A percentile compares a stretch with the other conserved stretches of the same genome.
These are phyloP conservation scores for Bicyclus anynana DNA, from an alignment of 1,140 invertebrate species.

Conservation along the genomic window DNA sequence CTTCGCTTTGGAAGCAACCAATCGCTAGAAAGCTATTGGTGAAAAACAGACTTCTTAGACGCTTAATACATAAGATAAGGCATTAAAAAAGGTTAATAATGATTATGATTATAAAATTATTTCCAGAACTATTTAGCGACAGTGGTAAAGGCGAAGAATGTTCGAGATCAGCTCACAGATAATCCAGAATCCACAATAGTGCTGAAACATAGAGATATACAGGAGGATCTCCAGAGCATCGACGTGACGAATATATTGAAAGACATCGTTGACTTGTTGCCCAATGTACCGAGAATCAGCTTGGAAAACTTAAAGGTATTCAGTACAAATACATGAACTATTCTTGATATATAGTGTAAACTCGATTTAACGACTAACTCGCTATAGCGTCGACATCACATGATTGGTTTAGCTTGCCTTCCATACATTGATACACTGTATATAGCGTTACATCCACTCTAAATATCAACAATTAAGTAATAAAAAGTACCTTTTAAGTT, in stretches of 20 bases:
- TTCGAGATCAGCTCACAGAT: slow-evolving; percentile 34
- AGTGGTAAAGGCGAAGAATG: slow-evolving; percentile 42
- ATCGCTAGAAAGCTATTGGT: no score
- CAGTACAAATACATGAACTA: background rate
- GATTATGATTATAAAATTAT: slow-evolving; percentile 1
- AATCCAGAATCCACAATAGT: slow-evolving; percentile 44
- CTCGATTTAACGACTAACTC: no score
- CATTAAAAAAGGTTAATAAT: no score
- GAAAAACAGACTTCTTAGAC: no score
- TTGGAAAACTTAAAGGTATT: slow-evolving; percentile 53
- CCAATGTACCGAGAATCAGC: slow-evolving; percentile 42
- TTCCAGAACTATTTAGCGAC: slow-evolving; percentile 49
- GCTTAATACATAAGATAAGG: no score
- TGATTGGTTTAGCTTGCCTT: no score
- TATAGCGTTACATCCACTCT: no score
- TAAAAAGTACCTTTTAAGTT: no score
- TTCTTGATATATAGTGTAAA: background rate
- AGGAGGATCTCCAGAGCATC: slow-evolving; percentile 40
- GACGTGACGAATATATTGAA: slow-evolving; percentile 51
- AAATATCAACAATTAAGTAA: no score
- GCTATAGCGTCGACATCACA: no score
- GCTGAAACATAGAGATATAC: slow-evolving; percentile 38
- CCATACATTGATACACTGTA: no score
- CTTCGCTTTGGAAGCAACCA: no score
- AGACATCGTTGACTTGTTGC: slow-evolving; percentile 45